Evolutionary conservation across 2,888 invertebrate genomes (phyloP).

Genomic region (Aporophyla lueneburgensis): DNA sequence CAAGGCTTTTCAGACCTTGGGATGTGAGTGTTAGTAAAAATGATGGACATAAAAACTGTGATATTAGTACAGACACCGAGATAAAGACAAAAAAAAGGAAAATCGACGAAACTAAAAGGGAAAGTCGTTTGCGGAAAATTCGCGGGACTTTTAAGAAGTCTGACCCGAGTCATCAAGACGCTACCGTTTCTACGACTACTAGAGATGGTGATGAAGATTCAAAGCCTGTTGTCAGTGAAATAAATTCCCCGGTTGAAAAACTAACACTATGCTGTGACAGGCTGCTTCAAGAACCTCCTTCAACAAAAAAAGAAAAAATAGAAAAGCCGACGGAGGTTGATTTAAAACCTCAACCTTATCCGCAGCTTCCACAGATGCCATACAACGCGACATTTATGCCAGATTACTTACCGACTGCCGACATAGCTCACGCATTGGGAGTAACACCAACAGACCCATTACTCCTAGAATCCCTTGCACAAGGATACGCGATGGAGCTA

Average conservation of each 20-base stretch:
- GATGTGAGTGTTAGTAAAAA: conserved; percentile 86
- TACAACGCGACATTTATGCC: conserved; percentile 78
- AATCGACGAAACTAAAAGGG: conserved; percentile 79
- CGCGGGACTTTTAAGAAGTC: conserved; percentile 84
- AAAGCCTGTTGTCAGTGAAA: no score
- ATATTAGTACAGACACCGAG: conserved; percentile 65
- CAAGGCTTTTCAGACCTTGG: conserved; percentile 92
- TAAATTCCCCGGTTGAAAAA: conserved; percentile 85
- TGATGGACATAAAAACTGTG: conserved; percentile 66
- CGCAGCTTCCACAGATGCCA: conserved; percentile 60
- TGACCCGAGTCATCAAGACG: conserved; percentile 87
- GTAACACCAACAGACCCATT: conserved; percentile 87
- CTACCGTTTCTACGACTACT: conserved; percentile 91
- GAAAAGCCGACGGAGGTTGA: conserved; percentile 58
- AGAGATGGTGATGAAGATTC: conserved; percentile 76
- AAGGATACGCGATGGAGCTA: conserved; percentile 92
- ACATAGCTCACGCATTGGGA: conserved; percentile 87
- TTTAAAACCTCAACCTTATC: conserved; percentile 53
- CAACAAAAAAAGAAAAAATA: conserved; percentile 65
- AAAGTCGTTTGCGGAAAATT: conserved; percentile 86
- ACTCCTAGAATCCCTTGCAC: conserved; percentile 87
- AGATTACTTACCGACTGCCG: conserved; percentile 84
- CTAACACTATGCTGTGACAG: conserved; percentile 84
- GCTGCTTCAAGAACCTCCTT: conserved; percentile 77
- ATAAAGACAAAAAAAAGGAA: conserved; percentile 75